Percentiles rank a stretch among this genome's conserved stretches.
phyloP scores from a whole-genome alignment of 2,797 vertebrate species.

The Enteromius viviparus region DNA sequence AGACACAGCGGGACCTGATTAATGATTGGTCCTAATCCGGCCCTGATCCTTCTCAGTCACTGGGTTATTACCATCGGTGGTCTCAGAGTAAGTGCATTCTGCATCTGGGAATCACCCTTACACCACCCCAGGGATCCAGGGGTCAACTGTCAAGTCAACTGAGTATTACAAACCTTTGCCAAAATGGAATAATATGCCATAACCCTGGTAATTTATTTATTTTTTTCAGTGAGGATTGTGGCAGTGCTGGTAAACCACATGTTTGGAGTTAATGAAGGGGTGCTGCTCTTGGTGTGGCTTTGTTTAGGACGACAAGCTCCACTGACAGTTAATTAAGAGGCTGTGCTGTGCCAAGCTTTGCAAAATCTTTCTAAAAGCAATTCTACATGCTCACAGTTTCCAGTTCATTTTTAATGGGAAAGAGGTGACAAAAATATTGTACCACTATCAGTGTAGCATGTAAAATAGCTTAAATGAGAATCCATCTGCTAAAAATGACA shows the following conservation, averaged over 20 bases:
- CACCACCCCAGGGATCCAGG: not conserved
- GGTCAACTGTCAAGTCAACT: conserved; percentile 54
- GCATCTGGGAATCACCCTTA: conserved; percentile 52
- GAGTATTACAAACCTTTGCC: conserved; percentile 59
- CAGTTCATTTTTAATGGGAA: not conserved
- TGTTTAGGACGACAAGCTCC: conserved; percentile 10
- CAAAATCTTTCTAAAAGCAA: not conserved
- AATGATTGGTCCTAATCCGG: conserved; percentile 48
- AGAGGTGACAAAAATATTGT: not conserved
- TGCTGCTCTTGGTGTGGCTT: conserved; percentile 7
- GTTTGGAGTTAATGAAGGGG: conserved; percentile 57
- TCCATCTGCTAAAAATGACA: not conserved
- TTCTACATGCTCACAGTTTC: not conserved
- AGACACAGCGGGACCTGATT: conserved; percentile 37
- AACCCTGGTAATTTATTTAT: not conserved
- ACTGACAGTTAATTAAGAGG: not conserved
- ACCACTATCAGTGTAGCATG: not conserved
- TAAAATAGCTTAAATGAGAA: not conserved
- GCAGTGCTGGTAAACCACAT: conserved; percentile 10
- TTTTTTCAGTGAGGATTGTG: conserved; percentile 32
- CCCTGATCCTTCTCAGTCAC: conserved; percentile 44
- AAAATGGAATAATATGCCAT: not conserved
- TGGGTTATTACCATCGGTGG: conserved; percentile 51
- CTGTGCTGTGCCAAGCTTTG: not conserved
- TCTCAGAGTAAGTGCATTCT: conserved; percentile 49